Base-by-base conservation (phyloP, 2,113 vertebrate genomes). In the Narcine bancroftii region DNA sequence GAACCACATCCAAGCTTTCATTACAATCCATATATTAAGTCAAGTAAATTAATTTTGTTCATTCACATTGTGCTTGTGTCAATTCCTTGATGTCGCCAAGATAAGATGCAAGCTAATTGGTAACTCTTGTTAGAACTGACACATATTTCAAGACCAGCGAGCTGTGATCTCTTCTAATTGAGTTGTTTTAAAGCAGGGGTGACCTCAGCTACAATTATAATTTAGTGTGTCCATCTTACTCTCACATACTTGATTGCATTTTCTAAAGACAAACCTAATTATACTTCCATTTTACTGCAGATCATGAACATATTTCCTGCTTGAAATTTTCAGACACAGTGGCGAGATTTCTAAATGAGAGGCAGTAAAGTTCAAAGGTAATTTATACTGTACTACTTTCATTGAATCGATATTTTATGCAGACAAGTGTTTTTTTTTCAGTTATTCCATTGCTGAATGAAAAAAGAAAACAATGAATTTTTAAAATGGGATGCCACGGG, bases 31-130 rank as follows among this genome's bases (percentile, higher is more conserved):
- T 76, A 76, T 42, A 76, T 76, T 76, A 76, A 42, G 73, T 76
- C 73, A 76, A 76, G 42, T 76, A 76, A 76, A 42, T 76, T 76
- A 76, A 36, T 36, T 76, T 76, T 76, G 36, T 76, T 76, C 73
- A 76, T 76, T 29, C 24, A 50, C 77, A 33, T 24, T 50, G 15
- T 81, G 77, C 45, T 69, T 10, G 45, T 50, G 24, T 50, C 45
- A 33, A 50, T 50, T 81, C 24, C 24, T 79, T 81, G 45, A 81
- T 81, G 77, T 53, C 77, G 50, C 21, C 9, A 81, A 33, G 77
- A 81, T 53, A 81, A 50, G 77, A 81, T 47, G 13, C 26, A 81
- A 33, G 77, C 24, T 53, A 50, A 81, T 81, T 81, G 45, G 47
- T 81, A 81, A 53, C 45, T 81, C 77, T 81, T 81, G 77, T 53